Conservation (phyloP, 2,797 vertebrate species). For the Aldrovandia affinis region DNA sequence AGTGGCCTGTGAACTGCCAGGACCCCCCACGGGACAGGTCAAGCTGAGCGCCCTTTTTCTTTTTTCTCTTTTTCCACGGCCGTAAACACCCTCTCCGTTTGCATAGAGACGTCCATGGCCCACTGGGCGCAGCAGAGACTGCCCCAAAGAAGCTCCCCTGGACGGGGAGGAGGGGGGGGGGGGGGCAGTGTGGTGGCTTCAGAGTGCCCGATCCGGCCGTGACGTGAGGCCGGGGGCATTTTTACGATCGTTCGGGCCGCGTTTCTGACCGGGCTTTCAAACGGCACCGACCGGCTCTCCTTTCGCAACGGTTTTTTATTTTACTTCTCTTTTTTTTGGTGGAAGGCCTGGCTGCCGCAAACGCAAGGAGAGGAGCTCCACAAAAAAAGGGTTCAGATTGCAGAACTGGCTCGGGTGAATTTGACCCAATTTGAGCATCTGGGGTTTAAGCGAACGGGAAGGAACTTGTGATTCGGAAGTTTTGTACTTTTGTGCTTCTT, state of each 20-base stretch:
- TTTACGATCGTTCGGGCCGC: background rate
- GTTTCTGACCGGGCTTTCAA: background rate
- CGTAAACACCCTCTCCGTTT: slow-evolving; percentile 14
- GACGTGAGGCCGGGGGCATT: slow-evolving; percentile 8
- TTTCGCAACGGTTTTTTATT: background rate
- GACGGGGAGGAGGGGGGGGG: too few species aligned
- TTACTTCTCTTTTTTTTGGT: too few species aligned
- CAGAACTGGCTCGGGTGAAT: too few species aligned
- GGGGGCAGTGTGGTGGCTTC: background rate
- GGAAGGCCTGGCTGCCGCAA: background rate
- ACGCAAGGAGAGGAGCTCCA: too few species aligned
- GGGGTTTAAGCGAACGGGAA: too few species aligned
- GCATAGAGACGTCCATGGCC: background rate
- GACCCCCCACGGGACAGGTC: background rate
- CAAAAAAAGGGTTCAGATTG: too few species aligned
- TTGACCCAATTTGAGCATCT: too few species aligned
- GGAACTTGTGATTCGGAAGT: too few species aligned
- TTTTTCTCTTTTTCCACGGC: background rate
- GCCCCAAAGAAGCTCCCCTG: background rate
- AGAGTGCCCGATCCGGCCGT: background rate
- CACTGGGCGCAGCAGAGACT: background rate
- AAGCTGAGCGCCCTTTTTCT: background rate
- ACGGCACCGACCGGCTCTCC: background rate
- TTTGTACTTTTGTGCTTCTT: too few species aligned
- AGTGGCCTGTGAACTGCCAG: background rate